phyloP scores from a whole-genome alignment of 2,888 invertebrate genomes.

The Yponomeuta sedellus region DNA sequence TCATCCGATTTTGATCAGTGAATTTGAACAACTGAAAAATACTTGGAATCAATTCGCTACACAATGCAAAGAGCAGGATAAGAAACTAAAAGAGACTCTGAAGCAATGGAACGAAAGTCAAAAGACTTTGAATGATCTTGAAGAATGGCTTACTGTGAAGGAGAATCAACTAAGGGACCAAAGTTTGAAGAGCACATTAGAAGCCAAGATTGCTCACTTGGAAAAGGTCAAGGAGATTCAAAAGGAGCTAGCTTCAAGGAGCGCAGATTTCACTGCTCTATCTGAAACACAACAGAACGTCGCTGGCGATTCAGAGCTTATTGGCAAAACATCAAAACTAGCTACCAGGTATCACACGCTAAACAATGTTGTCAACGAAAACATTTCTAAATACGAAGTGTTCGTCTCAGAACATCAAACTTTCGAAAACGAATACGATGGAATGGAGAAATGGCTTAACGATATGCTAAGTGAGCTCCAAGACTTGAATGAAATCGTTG shows the following conservation, averaged over 20 bases:
- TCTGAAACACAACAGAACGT: slow-evolving; percentile 82
- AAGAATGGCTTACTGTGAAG: slow-evolving; percentile 89
- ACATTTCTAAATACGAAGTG: slow-evolving; percentile 86
- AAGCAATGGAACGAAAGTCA: slow-evolving; percentile 90
- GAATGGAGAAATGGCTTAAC: slow-evolving; percentile 85
- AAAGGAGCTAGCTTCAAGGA: slow-evolving; percentile 81
- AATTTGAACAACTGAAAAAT: slow-evolving; percentile 83
- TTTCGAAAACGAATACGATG: slow-evolving; percentile 85
- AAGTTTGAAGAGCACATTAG: slow-evolving; percentile 89
- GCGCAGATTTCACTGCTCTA: slow-evolving; percentile 80
- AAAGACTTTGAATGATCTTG: slow-evolving; percentile 84
- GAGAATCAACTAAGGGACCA: slow-evolving; percentile 93
- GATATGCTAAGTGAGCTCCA: slow-evolving; percentile 83
- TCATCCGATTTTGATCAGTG: slow-evolving; percentile 83
- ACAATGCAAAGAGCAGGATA: slow-evolving; percentile 82
- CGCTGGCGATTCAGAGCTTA: slow-evolving; percentile 85
- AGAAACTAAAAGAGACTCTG: slow-evolving; percentile 84
- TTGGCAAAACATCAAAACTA: slow-evolving; percentile 84
- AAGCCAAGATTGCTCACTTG: slow-evolving; percentile 87
- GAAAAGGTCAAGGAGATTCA: slow-evolving; percentile 85
- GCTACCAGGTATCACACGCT: slow-evolving; percentile 88
- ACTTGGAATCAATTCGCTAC: slow-evolving; percentile 86
- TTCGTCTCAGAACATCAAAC: slow-evolving; percentile 90
- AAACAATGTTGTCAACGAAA: slow-evolving; percentile 88
- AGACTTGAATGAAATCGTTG: slow-evolving; percentile 88